Evolutionary conservation across 2,113 vertebrate genomes (phyloP).

Genomic region (Brachyistius frenatus): DNA sequence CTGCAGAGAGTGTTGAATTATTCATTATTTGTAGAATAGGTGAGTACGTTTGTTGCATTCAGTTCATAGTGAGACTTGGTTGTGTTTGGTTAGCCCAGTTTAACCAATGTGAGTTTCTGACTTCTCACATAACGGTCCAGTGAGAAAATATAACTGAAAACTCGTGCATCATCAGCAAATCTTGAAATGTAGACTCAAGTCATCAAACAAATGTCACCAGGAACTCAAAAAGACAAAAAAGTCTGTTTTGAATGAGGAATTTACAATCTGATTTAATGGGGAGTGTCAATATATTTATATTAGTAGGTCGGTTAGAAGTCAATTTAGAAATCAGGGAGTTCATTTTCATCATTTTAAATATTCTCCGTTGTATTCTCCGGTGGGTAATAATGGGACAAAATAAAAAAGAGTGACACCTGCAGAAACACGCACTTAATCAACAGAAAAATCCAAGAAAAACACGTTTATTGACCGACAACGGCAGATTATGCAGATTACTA

Average conservation of each 20-base stretch:
- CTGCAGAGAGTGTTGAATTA: background rate
- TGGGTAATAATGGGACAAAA: background rate
- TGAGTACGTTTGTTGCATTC: background rate
- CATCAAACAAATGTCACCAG: background rate
- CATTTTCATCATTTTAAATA: no score
- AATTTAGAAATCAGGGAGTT: no score
- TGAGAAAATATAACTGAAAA: background rate
- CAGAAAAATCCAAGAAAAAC: conserved; percentile 5
- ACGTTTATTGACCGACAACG: conserved; percentile 26
- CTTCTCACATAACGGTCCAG: background rate
- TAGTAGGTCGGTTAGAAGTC: no score
- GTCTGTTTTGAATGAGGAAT: no score
- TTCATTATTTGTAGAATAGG: background rate
- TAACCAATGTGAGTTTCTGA: background rate
- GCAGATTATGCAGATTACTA: conserved; percentile 1
- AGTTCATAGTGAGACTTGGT: background rate
- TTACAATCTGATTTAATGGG: no score
- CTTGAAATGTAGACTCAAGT: no score
- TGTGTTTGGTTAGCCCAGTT: background rate
- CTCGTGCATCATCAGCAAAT: background rate
- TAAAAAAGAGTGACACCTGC: background rate
- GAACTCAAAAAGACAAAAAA: background rate
- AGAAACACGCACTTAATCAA: conserved; percentile 3
- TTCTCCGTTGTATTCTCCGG: no score
- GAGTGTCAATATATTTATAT: no score